Conservation (phyloP, 2,113 vertebrate species). For the Pycnonotus jocosus region DNA sequence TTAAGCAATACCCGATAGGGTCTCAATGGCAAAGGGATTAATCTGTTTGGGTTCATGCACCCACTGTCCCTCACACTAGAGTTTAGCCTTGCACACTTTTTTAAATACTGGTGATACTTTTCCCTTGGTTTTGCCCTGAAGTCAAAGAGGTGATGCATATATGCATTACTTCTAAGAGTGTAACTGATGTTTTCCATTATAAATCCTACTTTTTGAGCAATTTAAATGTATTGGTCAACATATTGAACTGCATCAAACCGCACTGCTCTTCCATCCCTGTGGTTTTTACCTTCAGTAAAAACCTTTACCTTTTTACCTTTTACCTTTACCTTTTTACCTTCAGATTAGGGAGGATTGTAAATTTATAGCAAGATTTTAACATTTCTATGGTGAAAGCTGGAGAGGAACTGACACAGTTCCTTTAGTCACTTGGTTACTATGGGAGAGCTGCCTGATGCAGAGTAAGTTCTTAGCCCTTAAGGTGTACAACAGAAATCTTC, state of each 20-base stretch:
- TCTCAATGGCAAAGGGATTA: background rate
- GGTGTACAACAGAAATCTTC: background rate
- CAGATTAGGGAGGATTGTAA: background rate
- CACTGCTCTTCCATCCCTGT: background rate
- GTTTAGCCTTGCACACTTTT: background rate
- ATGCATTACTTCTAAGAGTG: background rate
- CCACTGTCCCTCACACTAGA: background rate
- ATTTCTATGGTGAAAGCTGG: background rate
- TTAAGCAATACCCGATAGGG: background rate
- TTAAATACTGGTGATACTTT: background rate
- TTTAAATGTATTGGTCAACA: background rate
- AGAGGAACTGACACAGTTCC: background rate
- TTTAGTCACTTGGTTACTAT: background rate
- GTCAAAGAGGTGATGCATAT: background rate
- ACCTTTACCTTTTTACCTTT: no score
- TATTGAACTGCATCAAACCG: background rate
- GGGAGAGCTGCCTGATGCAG: background rate
- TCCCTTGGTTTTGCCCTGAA: background rate
- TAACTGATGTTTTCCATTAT: background rate
- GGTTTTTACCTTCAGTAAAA: background rate
- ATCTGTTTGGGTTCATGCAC: background rate
- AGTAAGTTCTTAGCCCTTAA: background rate
- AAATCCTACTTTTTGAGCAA: background rate
- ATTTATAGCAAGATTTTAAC: background rate
- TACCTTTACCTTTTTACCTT: no score